These are phyloP conservation scores for Phragmatobia fuliginosa DNA, from an alignment of 2,888 invertebrate genomes.

Conservation along the genomic window DNA sequence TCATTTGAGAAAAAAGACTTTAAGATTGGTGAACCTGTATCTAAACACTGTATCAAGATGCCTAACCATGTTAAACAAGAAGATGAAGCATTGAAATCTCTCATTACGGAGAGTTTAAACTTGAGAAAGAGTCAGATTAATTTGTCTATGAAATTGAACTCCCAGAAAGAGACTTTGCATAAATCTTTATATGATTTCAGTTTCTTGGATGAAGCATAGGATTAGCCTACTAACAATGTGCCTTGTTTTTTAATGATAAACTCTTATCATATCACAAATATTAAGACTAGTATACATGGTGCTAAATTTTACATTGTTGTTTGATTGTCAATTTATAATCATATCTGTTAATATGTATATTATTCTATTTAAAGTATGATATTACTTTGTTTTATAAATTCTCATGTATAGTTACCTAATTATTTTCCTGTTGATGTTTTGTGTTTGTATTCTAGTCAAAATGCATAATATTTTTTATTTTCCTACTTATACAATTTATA, in stretches of 20 bases:
- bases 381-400: conserved; percentile 5
- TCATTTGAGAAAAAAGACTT: conserved; percentile 81
- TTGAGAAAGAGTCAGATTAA: conserved; percentile 69
- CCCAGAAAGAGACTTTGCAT: conserved; percentile 69
- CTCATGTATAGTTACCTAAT: conserved; percentile 3
- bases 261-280: not conserved
- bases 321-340: conserved; percentile 1
- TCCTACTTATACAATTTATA: conserved; percentile 15
- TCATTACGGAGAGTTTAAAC: conserved; percentile 78
- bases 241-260: conserved; percentile 29
- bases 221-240: conserved; percentile 30
- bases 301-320: conserved; percentile 15
- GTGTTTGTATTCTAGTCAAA: conserved; percentile 61
- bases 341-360: not conserved
- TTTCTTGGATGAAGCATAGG: conserved; percentile 67
- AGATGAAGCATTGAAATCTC: conserved; percentile 71
- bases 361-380: not conserved
- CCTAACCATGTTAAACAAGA: conserved; percentile 55
- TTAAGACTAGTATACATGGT: conserved; percentile 4
- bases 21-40: conserved; percentile 79
- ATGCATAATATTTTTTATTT: conserved; percentile 25
- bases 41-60: conserved; percentile 68
- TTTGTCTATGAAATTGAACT: conserved; percentile 70
- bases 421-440: conserved; percentile 20
- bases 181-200: conserved; percentile 73